Evolutionary conservation across 2,113 vertebrate species (phyloP), one percentile per base, ranked within the genome.

Genomic region (Edolisoma coerulescens): DNA sequence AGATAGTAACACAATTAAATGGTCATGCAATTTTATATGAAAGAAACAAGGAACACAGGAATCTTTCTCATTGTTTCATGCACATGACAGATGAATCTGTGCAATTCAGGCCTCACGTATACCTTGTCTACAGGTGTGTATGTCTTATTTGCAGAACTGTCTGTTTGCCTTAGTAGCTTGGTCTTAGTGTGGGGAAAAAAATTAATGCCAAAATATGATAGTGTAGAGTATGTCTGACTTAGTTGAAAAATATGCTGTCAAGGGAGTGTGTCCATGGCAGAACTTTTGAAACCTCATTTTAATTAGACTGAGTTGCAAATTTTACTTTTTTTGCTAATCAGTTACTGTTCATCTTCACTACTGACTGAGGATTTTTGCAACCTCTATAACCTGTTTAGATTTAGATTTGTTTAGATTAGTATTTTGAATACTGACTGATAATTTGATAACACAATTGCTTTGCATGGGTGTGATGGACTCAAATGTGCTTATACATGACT

Each of bases 1-100:
- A 60, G 11, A 14, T 41, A 1, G 20, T 18, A 64, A 44, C 16
- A 44, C 0, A 0, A 19, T 32, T 64, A 84, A 61, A 47, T 16
- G 7, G 57, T 3, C 6, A 52, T 28, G 8, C 2, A 69, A 17
- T 82, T 50, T 75, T 37, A 23, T 13, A 28, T 0, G 2, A 73
- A 73, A 71, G 21, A 37, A 77, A 37, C 1, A 52, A 35, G 16
- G 64, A 87, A 33, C 22, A 42, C 22, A 44, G 18, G 1, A 42
- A 57, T 24, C 6, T 68, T 52, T 42, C 49, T 83, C 18, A 41
- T 41, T 35, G 16, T 41, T 83, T 89, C 59, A 37, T n/a, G 17
- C 7, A 15, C 3, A 5, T 35, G 9, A 20, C 14, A 41, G 8
- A 47, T 37, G 22, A 71, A 42, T n/a, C 10, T 70, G 20, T 37